Percentiles rank a stretch among this genome's conserved stretches.
phyloP scores from a whole-genome alignment of 2,113 vertebrate species.

The Mustela lutreola region DNA sequence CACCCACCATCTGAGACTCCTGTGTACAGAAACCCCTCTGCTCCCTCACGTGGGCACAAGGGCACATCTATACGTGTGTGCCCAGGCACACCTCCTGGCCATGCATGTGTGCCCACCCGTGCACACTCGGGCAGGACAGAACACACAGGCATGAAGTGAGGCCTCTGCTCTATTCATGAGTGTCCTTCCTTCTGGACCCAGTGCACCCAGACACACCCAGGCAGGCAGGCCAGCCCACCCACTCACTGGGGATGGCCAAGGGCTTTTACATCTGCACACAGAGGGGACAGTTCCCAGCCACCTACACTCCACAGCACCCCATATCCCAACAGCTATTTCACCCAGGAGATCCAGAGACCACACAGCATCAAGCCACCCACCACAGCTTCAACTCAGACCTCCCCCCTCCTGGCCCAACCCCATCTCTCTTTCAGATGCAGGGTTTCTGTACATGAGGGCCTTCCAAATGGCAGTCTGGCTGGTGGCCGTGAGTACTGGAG shows the following conservation, averaged over 20 bases:
- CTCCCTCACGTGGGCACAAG: not conserved
- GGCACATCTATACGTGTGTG: not conserved
- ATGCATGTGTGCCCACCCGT: not conserved
- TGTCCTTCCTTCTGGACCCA: not conserved
- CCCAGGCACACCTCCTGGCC: not conserved
- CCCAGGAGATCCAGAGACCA: not conserved
- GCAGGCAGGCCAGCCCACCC: not conserved
- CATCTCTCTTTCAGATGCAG: not conserved
- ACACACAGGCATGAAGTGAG: too few relatives aligned
- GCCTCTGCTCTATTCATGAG: not conserved
- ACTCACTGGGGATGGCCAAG: not conserved
- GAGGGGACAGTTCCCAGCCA: not conserved
- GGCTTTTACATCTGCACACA: not conserved
- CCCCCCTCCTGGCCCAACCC: not conserved
- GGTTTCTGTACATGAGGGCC: not conserved
- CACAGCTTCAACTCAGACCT: not conserved
- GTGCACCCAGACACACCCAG: not conserved
- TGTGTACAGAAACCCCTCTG: not conserved
- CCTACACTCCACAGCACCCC: not conserved
- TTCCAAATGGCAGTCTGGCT: not conserved
- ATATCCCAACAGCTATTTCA: not conserved
- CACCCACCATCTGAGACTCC: not conserved
- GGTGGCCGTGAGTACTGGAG: not conserved
- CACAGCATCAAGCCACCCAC: not conserved
- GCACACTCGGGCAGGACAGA: too few relatives aligned